Evolutionary conservation across 2,888 invertebrate species (phyloP).

Genomic region (Julus scandinavius): DNA sequence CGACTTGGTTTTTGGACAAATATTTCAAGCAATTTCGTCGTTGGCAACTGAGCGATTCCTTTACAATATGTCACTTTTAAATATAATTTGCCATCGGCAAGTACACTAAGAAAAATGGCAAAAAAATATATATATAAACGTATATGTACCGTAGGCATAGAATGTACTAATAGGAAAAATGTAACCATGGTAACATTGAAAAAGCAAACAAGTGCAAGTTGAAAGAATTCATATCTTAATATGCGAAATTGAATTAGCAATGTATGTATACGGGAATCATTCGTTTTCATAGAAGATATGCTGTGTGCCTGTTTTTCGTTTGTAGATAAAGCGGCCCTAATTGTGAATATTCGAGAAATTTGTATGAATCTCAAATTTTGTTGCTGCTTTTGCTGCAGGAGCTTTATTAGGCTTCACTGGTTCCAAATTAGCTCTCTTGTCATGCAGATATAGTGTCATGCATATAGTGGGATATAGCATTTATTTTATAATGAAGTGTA

Average conservation of each 20-base stretch:
- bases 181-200: constrained; percentile 32
- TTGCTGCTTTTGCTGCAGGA: not conserved
- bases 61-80: not conserved
- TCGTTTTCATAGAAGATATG: not conserved
- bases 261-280: not conserved
- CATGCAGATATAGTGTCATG: not conserved
- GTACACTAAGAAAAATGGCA: not conserved
- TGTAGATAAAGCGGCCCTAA: constrained; percentile 1
- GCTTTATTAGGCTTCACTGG: not conserved
- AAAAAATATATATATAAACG: not conserved
- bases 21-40: not conserved
- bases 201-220: constrained; percentile 20
- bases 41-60: not conserved
- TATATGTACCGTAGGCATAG: not conserved
- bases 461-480: not conserved
- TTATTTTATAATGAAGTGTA: not conserved
- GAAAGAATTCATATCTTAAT: constrained; percentile 42
- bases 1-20: not conserved
- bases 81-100: not conserved
- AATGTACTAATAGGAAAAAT: not conserved
- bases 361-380: not conserved
- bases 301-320: not conserved
- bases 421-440: constrained; percentile 15
- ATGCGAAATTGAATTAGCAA: constrained; percentile 24
- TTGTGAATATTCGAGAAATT: constrained; percentile 11